Percentiles rank a stretch among this genome's conserved stretches.
These are phyloP conservation scores for Anthopleura sola DNA, from an alignment of 64 coral and sea anemone species.

Conservation along the genomic window DNA sequence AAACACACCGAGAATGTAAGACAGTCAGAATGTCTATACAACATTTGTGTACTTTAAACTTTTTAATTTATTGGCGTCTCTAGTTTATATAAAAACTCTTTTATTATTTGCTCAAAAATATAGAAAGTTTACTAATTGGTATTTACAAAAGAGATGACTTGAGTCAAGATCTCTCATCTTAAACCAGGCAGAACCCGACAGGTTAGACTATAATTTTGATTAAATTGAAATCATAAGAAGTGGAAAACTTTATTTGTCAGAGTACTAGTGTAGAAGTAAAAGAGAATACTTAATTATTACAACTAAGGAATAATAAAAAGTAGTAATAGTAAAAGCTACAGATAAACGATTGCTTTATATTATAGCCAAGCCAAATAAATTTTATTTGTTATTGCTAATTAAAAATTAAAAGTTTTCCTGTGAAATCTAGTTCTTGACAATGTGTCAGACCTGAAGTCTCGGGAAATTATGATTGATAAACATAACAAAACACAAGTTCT, in stretches of 20 bases:
- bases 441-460: conserved; percentile 1
- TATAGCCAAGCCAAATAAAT: background rate
- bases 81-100: background rate
- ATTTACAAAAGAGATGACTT: background rate
- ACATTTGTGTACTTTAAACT: background rate
- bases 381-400: background rate
- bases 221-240: background rate
- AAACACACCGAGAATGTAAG: background rate
- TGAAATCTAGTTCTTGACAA: background rate
- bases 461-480: conserved; percentile 5
- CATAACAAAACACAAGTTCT: background rate
- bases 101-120: background rate
- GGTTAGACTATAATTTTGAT: background rate
- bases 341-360: no score
- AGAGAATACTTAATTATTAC: background rate
- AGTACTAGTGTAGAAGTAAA: background rate
- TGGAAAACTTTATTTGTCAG: background rate
- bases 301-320: background rate
- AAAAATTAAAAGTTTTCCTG: background rate
- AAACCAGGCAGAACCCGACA: background rate
- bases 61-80: background rate
- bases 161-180: background rate
- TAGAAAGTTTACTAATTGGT: background rate
- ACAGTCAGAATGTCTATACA: background rate
- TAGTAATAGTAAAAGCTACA: background rate